Evolutionary conservation across 2,888 invertebrate species (phyloP), one percentile per base, ranked within the genome.

Genomic region (Mesopsocus fuscifrons): DNA sequence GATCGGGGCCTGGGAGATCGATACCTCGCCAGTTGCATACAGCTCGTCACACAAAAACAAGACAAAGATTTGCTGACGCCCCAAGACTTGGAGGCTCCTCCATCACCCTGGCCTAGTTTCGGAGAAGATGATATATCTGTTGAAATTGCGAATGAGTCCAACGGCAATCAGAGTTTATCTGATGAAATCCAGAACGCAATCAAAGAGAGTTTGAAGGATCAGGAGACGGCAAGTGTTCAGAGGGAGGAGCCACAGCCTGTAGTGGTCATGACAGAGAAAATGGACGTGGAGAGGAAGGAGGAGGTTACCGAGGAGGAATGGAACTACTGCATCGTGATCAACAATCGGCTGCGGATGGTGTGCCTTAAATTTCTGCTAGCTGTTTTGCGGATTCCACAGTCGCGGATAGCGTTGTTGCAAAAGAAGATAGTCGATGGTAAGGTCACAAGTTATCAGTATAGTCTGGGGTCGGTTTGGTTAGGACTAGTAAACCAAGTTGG

Each of bases 101-200:
- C 26, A 6, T 6, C 6, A 26, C 26, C 26, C 26, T 11, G 11
- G 11, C 26, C 26, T 9, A 9, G 8, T 6, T 11, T 11, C 26
- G 11, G 8, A 6, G 26, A 26, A 6, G 26, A 26, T 26, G 26
- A 26, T 26, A 9, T 26, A 26, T 6, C 11, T 26, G 26, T 26
- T 26, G 38, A 38, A 17, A 38, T 38, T 6, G 38, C 17, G n/a
- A 38, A 38, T 21, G 38, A 38, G 21, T 38, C 38, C 21, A 38
- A 38, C 20, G 38, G 38, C n/a, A 20, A 38, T 20, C 16, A 38
- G 18, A 5, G 15, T 17, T 5, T 38, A 4, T 38, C 38, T 4
- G 38, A 38, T 20, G 38, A 38, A 20, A 38, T 38, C 13, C 17
- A 38, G 21, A 38, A 38, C 20, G 38, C 38, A 18, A 38, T 38